phyloP scores from a whole-genome alignment of 1,140 invertebrate genomes.

The Aphis gossypii region DNA sequence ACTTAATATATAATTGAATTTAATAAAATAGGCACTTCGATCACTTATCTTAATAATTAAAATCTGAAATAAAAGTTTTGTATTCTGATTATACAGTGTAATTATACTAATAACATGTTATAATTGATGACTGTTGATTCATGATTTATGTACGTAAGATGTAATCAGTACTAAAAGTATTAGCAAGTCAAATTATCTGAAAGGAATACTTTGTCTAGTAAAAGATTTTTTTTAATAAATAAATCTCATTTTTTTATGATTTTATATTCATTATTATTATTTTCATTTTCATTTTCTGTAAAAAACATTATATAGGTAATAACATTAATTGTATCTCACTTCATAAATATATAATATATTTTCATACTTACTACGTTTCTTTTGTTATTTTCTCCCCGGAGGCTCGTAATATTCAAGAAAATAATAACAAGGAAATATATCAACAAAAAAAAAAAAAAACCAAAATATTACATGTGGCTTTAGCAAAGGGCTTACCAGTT shows the following conservation, averaged over 20 bases:
- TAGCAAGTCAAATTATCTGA: background rate
- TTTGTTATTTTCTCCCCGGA: background rate
- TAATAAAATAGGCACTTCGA: background rate
- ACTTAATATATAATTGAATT: background rate
- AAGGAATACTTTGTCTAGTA: background rate
- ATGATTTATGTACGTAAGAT: background rate
- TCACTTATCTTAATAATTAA: background rate
- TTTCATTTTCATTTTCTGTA: background rate
- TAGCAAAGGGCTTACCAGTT: slow-evolving; percentile 12
- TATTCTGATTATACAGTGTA: background rate
- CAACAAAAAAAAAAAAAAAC: slow-evolving; percentile 13
- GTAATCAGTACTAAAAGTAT: background rate
- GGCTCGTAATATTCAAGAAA: slow-evolving; percentile 42
- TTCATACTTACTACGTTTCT: background rate
- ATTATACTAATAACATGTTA: background rate
- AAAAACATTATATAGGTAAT: background rate
- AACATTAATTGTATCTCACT: background rate
- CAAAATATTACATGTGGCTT: slow-evolving; percentile 31
- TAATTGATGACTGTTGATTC: background rate
- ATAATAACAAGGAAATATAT: slow-evolving; percentile 48
- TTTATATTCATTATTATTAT: background rate
- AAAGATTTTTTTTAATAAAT: too few species aligned
- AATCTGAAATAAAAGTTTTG: background rate
- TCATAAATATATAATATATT: background rate
- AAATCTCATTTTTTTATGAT: background rate